Base-by-base conservation (phyloP, 2,797 vertebrate species). In the Poeciliopsis gracilis region DNA sequence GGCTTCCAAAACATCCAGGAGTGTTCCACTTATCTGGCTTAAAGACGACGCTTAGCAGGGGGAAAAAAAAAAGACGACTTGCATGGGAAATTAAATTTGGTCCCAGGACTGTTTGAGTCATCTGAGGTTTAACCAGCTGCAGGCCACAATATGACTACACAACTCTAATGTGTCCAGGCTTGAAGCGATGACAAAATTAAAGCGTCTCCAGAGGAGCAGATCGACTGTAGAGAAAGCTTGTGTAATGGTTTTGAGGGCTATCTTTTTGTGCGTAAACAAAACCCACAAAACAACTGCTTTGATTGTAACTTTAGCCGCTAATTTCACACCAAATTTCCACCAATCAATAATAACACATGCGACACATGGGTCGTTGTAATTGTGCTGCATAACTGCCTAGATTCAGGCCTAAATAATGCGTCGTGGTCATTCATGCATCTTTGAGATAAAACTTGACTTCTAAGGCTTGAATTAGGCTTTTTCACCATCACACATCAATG, bases 1-100 rank as follows among this genome's bases (percentile, higher is more conserved):
- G 88, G 87, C 89, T 70, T 79, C 67, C 36, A 55, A 81, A 90
- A 81, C 73, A 84, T 84, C 75, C 46, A 33, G 38, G 23, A 78
- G 28, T 77, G 87, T 71, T 91, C 89, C 77, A 87, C 82, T 91
- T 92, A 77, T 82, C 3, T 33, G 70, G 81, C 83, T 86, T 2
- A 46, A 75, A 77, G 80, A 77, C 43, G n/a, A 1, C 4, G 61
- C 75, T 76, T 87, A 81, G 77, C 76, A 86, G 67, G 6, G 38
- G 0, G 1, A 80, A 30, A 81, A 83, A 23, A 9, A 23, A 51
- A 51, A 51, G 51, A 67, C 73, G 67, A 78, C 49, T 53, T 61
- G 61, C 28, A 30, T n/a, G 25, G 75, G 77, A 87, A 81, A 83
- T 86, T 85, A 18, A 72, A 87, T 84, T 76, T 81, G 75, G 75